Evolutionary conservation across 2,113 vertebrate species (phyloP).

Genomic region (Prionailurus bengalensis): DNA sequence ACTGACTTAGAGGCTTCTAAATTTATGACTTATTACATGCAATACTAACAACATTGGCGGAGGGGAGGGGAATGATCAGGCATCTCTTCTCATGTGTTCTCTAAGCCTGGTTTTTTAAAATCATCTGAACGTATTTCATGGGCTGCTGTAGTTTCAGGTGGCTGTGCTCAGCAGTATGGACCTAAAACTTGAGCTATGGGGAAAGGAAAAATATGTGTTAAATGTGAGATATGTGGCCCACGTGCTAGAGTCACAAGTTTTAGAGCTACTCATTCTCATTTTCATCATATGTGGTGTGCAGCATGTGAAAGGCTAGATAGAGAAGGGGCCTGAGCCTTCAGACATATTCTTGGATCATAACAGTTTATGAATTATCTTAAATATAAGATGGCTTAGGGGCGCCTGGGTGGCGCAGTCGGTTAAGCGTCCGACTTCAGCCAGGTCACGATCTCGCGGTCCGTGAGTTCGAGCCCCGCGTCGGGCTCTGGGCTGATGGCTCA

Average conservation of each 20-base stretch:
- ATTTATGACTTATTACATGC: neutral
- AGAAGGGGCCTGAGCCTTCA: neutral
- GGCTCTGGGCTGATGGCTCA: too few species aligned
- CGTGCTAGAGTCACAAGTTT: neutral
- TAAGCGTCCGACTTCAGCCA: too few species aligned
- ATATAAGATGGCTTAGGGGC: neutral
- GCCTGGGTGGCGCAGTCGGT: too few species aligned
- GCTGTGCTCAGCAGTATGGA: neutral
- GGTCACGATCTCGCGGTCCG: too few species aligned
- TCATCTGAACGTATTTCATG: neutral
- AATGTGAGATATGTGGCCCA: neutral
- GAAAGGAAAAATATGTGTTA: neutral
- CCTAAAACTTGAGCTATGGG: neutral
- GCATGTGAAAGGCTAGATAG: neutral
- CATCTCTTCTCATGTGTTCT: neutral
- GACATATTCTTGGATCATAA: neutral
- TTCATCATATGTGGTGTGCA: neutral
- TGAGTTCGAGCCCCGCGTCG: too few species aligned
- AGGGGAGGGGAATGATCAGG: neutral
- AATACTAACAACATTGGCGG: neutral
- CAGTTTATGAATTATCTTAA: neutral
- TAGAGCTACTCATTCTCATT: neutral
- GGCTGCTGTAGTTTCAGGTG: neutral
- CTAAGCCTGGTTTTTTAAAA: neutral
- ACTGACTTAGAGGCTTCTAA: constrained; percentile 6